phyloP scores from a whole-genome alignment of 2,888 invertebrate genomes.

The Cotesia congregata region DNA sequence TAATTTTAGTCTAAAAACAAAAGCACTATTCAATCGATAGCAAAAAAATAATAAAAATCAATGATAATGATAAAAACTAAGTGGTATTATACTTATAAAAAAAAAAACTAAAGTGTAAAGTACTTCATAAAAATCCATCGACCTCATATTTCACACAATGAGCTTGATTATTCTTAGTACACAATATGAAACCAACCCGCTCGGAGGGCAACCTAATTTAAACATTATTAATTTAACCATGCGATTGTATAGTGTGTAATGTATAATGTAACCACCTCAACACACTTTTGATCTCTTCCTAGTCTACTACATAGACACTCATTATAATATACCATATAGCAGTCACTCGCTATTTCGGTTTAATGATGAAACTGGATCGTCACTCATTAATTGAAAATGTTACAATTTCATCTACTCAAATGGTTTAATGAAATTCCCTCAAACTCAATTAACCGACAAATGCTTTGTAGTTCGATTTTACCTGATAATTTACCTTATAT shows the following conservation, averaged over 20 bases:
- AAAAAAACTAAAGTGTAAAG: neutral
- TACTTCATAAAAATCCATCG: neutral
- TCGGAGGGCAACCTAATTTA: neutral
- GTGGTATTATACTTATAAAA: neutral
- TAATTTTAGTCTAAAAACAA: too few relatives aligned
- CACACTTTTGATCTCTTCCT: neutral
- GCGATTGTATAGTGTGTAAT: neutral
- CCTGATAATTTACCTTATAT: neutral
- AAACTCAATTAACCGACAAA: too few relatives aligned
- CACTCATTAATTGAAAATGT: neutral
- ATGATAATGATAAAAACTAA: neutral
- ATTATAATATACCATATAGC: neutral
- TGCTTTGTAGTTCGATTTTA: neutral
- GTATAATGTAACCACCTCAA: neutral
- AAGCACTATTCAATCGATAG: too few relatives aligned
- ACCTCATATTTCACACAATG: neutral
- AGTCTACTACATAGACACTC: neutral
- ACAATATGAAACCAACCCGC: neutral
- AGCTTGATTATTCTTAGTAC: neutral
- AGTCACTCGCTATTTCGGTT: neutral
- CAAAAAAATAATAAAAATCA: neutral
- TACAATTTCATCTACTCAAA: neutral
- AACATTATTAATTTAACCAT: neutral
- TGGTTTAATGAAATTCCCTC: neutral
- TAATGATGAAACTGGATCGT: neutral